Percentiles rank a stretch among this genome's conserved stretches.
phyloP scores from a whole-genome alignment of 1,140 invertebrate genomes.

The Venturia canescens region DNA sequence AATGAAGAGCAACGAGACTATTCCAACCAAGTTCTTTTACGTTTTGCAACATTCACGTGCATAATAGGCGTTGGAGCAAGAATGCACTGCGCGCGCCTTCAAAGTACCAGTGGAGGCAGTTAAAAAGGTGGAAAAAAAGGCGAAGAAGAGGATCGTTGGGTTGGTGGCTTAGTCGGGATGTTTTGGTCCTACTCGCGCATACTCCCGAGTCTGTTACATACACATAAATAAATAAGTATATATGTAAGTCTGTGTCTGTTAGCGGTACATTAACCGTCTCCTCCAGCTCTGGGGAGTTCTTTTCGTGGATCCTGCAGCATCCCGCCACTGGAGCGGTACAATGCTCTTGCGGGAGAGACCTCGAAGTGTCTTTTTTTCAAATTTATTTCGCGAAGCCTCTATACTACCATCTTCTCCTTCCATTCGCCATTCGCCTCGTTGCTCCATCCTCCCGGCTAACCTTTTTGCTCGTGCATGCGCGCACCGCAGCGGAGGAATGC shows the following conservation, averaged over 20 bases:
- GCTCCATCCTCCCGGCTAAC: background rate
- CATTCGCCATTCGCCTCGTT: constrained; percentile 23
- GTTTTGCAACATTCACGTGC: no score
- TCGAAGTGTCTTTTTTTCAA: constrained; percentile 11
- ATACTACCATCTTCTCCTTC: constrained; percentile 14
- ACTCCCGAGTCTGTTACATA: background rate
- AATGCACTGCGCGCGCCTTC: background rate
- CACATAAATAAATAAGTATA: constrained; percentile 9
- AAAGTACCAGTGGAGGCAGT: background rate
- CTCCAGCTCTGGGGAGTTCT: constrained; percentile 42
- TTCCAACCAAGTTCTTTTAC: no score
- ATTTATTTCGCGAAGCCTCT: background rate
- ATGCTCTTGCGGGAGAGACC: constrained; percentile 2
- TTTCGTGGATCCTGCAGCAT: constrained; percentile 25
- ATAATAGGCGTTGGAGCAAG: no score
- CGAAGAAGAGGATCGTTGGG: background rate
- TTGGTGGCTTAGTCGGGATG: background rate
- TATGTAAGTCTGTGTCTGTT: constrained; percentile 17
- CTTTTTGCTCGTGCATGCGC: constrained; percentile 3
- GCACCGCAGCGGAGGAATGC: constrained; percentile 39
- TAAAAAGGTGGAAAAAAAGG: background rate
- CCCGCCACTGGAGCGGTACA: constrained; percentile 1
- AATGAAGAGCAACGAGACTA: no score
- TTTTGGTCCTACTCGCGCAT: background rate
- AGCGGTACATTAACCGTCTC: constrained; percentile 55